Base-by-base conservation (phyloP, 2,797 vertebrate species). In the Syngnathus rostellatus region DNA sequence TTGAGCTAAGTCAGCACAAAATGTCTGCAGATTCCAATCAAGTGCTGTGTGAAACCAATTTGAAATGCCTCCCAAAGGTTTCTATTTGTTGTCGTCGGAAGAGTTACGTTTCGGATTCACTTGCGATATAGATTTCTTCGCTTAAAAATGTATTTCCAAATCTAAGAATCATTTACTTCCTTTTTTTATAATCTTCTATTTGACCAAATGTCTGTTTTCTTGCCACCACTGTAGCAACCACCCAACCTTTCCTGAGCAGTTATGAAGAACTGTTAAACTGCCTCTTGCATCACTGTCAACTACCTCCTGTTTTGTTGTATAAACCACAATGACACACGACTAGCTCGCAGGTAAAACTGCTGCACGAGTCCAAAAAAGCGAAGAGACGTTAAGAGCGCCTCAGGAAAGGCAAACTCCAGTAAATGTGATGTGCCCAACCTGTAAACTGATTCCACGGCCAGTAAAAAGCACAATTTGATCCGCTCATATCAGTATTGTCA, bases 321-420 rank as follows among this genome's bases (percentile, higher is more conserved):
- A 70, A 83, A 77, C 67, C 69, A 53, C 66, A 77, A 40, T 72
- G 62, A 67, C 65, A 80, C 31, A 40, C 53, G 69, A 71, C 68
- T 78, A 75, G 59, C n/a, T 71, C 68, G 67, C 81, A 88, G 82
- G 79, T 86, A 45, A 77, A 79, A 75, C 72, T 75, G 60, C 71
- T 75, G 69, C 69, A 64, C 68, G 48, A 40, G 67, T 64, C 72
- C 37, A 60, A 69, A 77, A 82, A 65, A 65, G 71, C 50, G 66
- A 62, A 65, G 58, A 68, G 71, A 76, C 64, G 65, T 78, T 83
- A 48, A 70, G 69, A 67, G 64, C 10, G 50, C 85, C 72, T 12
- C 68, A 81, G 79, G 82, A 82, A 61, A 77, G 71, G 59, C 31
- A 10, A 62, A 79, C 68, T 51, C 31, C n/a, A 72, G 57, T 51